These are phyloP conservation scores for Scytalopus superciliaris DNA, from an alignment of 2,113 vertebrate species.

Conservation along the genomic window DNA sequence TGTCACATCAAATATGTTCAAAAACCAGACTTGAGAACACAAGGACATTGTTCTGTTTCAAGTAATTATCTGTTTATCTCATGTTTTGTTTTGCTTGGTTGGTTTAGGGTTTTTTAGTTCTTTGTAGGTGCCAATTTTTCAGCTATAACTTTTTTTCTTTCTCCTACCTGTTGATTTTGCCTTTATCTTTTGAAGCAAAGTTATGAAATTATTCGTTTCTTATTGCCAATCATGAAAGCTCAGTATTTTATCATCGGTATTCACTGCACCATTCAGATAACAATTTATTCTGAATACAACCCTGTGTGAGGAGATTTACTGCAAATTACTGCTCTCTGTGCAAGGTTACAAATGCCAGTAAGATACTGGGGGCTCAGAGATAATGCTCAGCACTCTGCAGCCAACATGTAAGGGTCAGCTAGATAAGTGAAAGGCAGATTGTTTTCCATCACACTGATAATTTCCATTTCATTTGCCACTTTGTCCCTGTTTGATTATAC, in stretches of 20 bases:
- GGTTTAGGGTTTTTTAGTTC: neutral
- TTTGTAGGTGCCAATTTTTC: neutral
- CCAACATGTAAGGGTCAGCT: neutral
- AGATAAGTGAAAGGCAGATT: slow-evolving; percentile 8
- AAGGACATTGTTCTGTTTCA: neutral
- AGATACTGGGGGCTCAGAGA: neutral
- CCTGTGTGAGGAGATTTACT: slow-evolving; percentile 31
- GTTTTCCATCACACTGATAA: neutral
- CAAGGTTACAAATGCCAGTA: slow-evolving; percentile 26
- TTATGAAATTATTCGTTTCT: neutral
- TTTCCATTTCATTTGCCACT: slow-evolving; percentile 14
- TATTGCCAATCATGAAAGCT: neutral
- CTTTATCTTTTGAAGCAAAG: neutral
- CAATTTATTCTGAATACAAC: neutral
- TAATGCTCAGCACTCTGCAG: neutral
- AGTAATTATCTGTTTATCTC: neutral
- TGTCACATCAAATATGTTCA: neutral
- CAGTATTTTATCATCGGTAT: slow-evolving; percentile 3
- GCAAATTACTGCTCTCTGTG: slow-evolving; percentile 41
- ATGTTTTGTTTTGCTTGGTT: neutral
- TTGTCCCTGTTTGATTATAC: neutral
- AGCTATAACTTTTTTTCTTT: neutral
- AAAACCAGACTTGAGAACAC: neutral
- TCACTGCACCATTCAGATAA: neutral
- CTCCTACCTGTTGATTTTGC: neutral